A percentile compares a stretch with the other conserved stretches of the same genome.
These are phyloP conservation scores for Mystacornis crossleyi DNA, from an alignment of 2,113 vertebrate genomes.

Conservation along the genomic window DNA sequence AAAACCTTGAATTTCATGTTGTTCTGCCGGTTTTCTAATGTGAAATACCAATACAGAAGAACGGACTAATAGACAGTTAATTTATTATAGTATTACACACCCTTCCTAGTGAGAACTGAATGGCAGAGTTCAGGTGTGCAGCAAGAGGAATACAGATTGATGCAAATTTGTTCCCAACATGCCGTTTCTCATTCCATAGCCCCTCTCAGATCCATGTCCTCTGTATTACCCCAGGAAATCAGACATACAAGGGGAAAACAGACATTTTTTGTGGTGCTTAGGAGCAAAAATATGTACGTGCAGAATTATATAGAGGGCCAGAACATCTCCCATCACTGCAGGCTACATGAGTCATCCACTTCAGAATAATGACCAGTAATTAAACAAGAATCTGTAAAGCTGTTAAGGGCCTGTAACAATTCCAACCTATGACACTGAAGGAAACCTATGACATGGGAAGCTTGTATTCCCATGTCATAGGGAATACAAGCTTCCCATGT, in stretches of 20 bases:
- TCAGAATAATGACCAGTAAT: conserved; percentile 28
- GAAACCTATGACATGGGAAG: too few species aligned
- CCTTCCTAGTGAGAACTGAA: not conserved
- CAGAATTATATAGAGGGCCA: not conserved
- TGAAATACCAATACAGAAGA: not conserved
- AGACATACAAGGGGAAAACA: not conserved
- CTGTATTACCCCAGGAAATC: fast-evolving
- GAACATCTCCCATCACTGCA: not conserved
- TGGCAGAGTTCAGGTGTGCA: not conserved
- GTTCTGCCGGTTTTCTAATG: not conserved
- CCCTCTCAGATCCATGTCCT: not conserved
- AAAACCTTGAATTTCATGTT: not conserved
- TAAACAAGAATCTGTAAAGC: conserved; percentile 8
- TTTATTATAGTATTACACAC: fast-evolving
- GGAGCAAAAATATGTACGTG: not conserved
- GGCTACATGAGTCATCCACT: conserved; percentile 28
- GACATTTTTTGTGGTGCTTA: not conserved
- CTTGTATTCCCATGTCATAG: too few species aligned
- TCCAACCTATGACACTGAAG: not conserved
- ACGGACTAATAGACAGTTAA: not conserved
- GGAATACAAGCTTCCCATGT: not conserved
- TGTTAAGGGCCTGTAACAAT: not conserved
- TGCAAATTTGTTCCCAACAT: not conserved
- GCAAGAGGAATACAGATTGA: fast-evolving
- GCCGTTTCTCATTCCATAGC: not conserved